Evolutionary conservation across 2,113 vertebrate genomes (phyloP), one percentile per base, ranked within the genome.

Genomic region (Corythornis cristatus): DNA sequence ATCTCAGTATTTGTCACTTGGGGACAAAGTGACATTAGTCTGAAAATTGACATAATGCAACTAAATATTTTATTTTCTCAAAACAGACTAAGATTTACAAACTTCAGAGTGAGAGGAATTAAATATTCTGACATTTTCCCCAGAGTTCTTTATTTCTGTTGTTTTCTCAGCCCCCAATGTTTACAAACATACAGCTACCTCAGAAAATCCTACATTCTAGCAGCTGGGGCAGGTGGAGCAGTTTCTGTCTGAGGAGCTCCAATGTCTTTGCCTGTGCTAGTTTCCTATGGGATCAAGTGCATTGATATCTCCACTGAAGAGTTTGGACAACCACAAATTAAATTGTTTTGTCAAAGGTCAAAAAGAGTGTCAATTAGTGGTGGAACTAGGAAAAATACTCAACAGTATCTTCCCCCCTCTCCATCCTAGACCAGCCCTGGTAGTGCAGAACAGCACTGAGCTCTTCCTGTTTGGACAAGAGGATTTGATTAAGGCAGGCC

Each of bases 321-420:
- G 70, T 83, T 60, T 65, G 61, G 80, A 88, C 73, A 89, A 60
- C 16, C 6, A 23, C 35, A 85, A 89, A 95, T 72, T 78, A 67
- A 86, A 83, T 37, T 72, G 57, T 68, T 90, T 93, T 78, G 66
- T 81, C 54, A 78, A 86, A 93, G 86, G 79, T 83, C 86, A 84
- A n/a, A 89, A 84, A 76, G 70, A 57, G 58, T 40, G 43, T 60
- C 48, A 90, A 92, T 57, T 86, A 79, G 45, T 64, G 73, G 73
- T 9, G 90, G 56, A 78, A 88, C 48, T 57, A 64, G 42, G 29
- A 76, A 88, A 90, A 93, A 62, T 61, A 65, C 57, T 82, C 70
- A 48, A 42, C 43, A 50, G 45, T 37, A 10, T 90, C 77, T 89
- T 86, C 68, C 60, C 48, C 43, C 54, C 37, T 77, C 83, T 77